Evolutionary conservation across 2,797 vertebrate genomes (phyloP), one percentile per base, ranked within the genome.

Genomic region (Telmatherina bonti): DNA sequence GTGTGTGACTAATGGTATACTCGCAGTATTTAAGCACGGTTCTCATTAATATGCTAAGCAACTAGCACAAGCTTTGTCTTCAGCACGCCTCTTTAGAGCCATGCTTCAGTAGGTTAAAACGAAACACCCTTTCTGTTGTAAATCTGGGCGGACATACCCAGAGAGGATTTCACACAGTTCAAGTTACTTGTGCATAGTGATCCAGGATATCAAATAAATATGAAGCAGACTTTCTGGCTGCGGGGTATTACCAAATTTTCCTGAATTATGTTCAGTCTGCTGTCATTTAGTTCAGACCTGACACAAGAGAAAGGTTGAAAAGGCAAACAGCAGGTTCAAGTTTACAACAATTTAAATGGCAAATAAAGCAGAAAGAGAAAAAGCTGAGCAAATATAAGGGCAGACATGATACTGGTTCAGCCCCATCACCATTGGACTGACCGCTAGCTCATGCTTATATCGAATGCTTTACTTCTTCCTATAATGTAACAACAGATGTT

Each of bases 21-120:
- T 74, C 59, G 33, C 71, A 71, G 73, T 74, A 76, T 82, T 89
- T 85, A 88, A 87, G 63, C 70, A 59, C 60, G 71, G 45, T 38
- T 82, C 81, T 88, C 85, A 86, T 87, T 85, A 85, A 85, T 86
- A 89, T 88, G 85, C 84, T 72, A 72, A 84, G 78, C 72, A 83
- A 69, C 41, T 15, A 3, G 68, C 26, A 1, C 74, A 18, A 29
- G 68, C 81, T 88, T 85, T 79, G 79, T 84, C 87, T 86, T 61
- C 66, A 36, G 7, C 30, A 18, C 62, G 71, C 64, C 80, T 74
- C 51, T 82, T 71, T 69, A 84, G 72, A 81, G 64, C 69, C 62
- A 62, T 70, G 79, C 72, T 82, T 87, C 73, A 66, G 12, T 8
- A 54, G 67, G 57, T 67, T 83, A 47, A 63, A 62, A 72, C 55